These are phyloP conservation scores for Sinohyriopsis cumingii DNA, from an alignment of 2,888 invertebrate species.

Conservation along the genomic window DNA sequence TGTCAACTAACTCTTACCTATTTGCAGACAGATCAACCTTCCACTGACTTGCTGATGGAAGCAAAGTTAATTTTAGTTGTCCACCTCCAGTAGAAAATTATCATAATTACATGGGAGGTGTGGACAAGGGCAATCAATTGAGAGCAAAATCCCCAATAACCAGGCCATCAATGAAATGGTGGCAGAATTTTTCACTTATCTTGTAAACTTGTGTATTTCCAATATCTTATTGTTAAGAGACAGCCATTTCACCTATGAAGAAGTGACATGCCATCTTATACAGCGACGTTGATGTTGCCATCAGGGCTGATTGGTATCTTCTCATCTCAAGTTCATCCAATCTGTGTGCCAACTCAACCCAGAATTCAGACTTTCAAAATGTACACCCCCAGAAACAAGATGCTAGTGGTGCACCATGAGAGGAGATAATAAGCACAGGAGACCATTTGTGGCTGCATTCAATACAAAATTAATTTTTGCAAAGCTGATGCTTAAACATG, in stretches of 20 bases:
- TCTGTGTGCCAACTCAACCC: too few species aligned
- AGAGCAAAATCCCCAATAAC: background rate
- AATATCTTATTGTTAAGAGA: constrained; percentile 3
- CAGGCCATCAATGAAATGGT: constrained; percentile 5
- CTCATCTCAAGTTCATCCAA: too few species aligned
- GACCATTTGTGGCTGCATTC: constrained; percentile 3
- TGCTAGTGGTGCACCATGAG: background rate
- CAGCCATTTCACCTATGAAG: background rate
- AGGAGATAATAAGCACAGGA: background rate
- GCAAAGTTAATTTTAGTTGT: constrained; percentile 1
- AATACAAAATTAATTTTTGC: constrained; percentile 1
- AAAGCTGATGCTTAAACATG: background rate
- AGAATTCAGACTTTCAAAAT: too few species aligned
- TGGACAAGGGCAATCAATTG: constrained; percentile 9
- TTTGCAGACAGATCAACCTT: background rate
- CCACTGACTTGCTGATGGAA: constrained; percentile 3
- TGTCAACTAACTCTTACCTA: background rate
- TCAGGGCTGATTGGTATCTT: too few species aligned
- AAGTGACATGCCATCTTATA: background rate
- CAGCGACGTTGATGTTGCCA: background rate
- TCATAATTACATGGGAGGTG: constrained; percentile 6
- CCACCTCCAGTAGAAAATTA: constrained; percentile 3
- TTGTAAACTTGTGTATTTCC: constrained; percentile 3
- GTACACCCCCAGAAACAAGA: background rate
- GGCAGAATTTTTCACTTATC: constrained; percentile 1